Evolutionary conservation across 2,888 invertebrate genomes (phyloP).

Genomic region (Marasmarcha lunaedactyla): DNA sequence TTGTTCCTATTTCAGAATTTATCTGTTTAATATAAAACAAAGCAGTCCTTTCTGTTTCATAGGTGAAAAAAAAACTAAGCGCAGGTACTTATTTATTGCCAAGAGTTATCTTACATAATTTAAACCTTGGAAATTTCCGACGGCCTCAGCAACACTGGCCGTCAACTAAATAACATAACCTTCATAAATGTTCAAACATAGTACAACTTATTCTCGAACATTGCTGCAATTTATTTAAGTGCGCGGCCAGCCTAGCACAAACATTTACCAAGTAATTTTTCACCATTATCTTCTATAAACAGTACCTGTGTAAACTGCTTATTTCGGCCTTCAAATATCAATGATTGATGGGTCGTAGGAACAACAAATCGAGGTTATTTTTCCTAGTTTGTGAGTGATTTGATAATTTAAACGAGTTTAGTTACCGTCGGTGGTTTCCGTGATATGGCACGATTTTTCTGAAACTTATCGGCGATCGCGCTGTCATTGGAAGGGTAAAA

Average conservation of each 20-base stretch:
- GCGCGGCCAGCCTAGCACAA: conserved; percentile 1
- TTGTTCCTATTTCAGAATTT: too few species aligned
- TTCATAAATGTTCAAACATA: too few species aligned
- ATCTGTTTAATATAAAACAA: too few species aligned
- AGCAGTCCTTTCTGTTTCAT: too few species aligned
- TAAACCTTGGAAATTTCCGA: too few species aligned
- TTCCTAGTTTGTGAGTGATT: conserved; percentile 26
- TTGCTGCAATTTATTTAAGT: not conserved
- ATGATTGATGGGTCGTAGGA: conserved; percentile 17
- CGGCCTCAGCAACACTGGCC: too few species aligned
- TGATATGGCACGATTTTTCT: conserved; percentile 37
- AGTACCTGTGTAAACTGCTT: not conserved
- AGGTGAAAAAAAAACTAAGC: too few species aligned
- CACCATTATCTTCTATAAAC: not conserved
- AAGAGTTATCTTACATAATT: too few species aligned
- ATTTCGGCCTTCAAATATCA: too few species aligned
- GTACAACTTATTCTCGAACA: not conserved
- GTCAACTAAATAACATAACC: too few species aligned
- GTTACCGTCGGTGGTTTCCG: conserved; percentile 26
- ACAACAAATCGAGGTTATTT: conserved; percentile 19
- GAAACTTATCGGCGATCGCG: conserved; percentile 33
- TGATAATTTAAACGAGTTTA: conserved; percentile 26
- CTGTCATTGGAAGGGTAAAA: conserved; percentile 15
- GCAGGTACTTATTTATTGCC: too few species aligned
- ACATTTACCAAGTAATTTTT: conserved; percentile 1